phyloP scores from a whole-genome alignment of 1,140 invertebrate genomes.

The Pachypeltis micranthus region DNA sequence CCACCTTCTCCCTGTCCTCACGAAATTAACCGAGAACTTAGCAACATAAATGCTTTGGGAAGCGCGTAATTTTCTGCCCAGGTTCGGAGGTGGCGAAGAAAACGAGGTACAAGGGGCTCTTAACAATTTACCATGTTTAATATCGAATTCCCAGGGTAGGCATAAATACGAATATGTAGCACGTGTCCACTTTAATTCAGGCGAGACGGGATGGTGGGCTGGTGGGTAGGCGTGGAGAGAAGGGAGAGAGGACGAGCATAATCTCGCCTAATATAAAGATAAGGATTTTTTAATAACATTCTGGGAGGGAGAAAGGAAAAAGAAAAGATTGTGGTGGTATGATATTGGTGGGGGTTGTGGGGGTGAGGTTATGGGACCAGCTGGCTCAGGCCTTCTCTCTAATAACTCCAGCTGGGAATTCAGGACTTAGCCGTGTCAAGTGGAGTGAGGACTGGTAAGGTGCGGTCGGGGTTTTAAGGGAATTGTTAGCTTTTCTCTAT shows the following conservation, averaged over 20 bases:
- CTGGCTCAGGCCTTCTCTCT: not conserved
- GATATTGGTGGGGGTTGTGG: too few species aligned
- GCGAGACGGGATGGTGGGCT: too few species aligned
- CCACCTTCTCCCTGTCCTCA: too few species aligned
- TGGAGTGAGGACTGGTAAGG: not conserved
- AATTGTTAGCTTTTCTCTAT: not conserved
- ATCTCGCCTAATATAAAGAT: slow-evolving; percentile 14
- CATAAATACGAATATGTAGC: slow-evolving; percentile 13
- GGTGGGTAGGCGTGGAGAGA: too few species aligned
- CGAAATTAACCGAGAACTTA: too few species aligned
- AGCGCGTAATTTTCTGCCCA: too few species aligned
- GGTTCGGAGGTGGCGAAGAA: too few species aligned
- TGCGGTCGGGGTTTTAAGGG: too few species aligned
- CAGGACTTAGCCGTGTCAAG: not conserved
- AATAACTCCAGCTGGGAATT: not conserved
- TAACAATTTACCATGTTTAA: slow-evolving; percentile 13
- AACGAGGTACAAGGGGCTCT: too few species aligned
- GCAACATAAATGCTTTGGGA: too few species aligned
- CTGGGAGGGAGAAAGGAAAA: not conserved
- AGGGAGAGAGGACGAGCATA: slow-evolving; percentile 4
- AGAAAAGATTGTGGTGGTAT: not conserved
- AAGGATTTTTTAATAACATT: slow-evolving; percentile 13
- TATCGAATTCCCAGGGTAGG: slow-evolving; percentile 6
- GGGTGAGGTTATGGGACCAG: not conserved
- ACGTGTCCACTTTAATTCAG: slow-evolving; percentile 11